phyloP scores from a whole-genome alignment of 2,888 invertebrate genomes.

The Crepidodera aurea region DNA sequence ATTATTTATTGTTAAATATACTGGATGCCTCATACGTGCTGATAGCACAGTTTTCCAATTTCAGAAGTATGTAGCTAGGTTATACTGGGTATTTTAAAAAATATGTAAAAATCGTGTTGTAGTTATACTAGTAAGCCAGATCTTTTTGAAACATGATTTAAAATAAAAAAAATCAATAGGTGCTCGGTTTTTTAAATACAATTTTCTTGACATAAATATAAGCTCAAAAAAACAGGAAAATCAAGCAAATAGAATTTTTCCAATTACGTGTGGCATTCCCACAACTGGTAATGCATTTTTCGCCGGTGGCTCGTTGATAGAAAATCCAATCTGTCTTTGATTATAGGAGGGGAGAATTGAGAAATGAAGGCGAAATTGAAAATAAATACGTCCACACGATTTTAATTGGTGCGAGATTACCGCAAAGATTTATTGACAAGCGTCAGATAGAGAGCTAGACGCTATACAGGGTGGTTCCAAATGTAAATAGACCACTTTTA shows the following conservation, averaged over 20 bases:
- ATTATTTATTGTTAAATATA: too few relatives aligned
- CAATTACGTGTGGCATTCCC: constrained; percentile 3
- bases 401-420: constrained; percentile 11
- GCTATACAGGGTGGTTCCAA: neutral
- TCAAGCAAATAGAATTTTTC: neutral
- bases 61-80: too few relatives aligned
- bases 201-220: too few relatives aligned
- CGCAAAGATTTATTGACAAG: neutral
- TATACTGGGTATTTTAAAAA: too few relatives aligned
- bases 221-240: neutral
- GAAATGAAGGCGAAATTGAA: constrained; percentile 8
- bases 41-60: too few relatives aligned
- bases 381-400: constrained; percentile 8
- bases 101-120: too few relatives aligned
- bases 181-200: too few relatives aligned
- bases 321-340: constrained; percentile 8
- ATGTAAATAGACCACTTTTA: too few relatives aligned
- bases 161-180: too few relatives aligned
- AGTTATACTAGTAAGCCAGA: too few relatives aligned
- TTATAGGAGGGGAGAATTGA: constrained; percentile 2
- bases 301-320: neutral
- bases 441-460: neutral
- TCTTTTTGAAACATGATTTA: too few relatives aligned
- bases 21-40: too few relatives aligned
- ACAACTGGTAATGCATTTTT: constrained; percentile 5